Conservation (phyloP, 2,888 invertebrate genomes). For the Masnerella sp. region DNA sequence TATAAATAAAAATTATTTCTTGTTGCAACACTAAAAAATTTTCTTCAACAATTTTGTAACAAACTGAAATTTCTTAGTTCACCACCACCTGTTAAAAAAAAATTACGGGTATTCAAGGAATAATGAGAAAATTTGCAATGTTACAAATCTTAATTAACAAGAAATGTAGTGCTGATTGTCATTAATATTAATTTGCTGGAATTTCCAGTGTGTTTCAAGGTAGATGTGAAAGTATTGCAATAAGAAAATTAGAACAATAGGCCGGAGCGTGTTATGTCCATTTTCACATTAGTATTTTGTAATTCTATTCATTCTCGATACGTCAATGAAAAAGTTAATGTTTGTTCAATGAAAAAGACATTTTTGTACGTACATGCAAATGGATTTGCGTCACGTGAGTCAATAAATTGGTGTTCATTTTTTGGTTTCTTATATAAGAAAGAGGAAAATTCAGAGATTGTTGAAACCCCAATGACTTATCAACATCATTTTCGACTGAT, state of each 20-base stretch:
- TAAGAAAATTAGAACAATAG: slow-evolving; percentile 56
- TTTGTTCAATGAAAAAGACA: slow-evolving; percentile 28
- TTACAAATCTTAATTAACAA: not conserved
- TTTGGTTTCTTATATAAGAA: slow-evolving; percentile 18
- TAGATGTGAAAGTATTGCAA: slow-evolving; percentile 52
- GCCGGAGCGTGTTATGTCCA: slow-evolving; percentile 37
- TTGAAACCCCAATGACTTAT: slow-evolving; percentile 2
- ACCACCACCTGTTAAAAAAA: too few relatives aligned
- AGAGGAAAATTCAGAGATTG: slow-evolving; percentile 16
- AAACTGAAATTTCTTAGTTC: too few relatives aligned
- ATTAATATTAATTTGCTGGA: slow-evolving; percentile 15
- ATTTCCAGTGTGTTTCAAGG: slow-evolving; percentile 41
- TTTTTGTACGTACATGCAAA: slow-evolving; percentile 22
- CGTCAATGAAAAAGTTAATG: slow-evolving; percentile 39
- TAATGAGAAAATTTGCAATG: too few relatives aligned
- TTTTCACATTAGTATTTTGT: slow-evolving; percentile 56
- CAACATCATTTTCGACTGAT: too few relatives aligned
- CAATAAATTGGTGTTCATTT: slow-evolving; percentile 10
- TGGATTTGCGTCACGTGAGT: slow-evolving; percentile 18
- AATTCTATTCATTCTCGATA: slow-evolving; percentile 37
- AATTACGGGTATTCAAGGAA: too few relatives aligned
- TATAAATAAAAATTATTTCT: too few relatives aligned
- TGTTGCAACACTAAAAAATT: too few relatives aligned
- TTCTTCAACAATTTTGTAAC: too few relatives aligned
- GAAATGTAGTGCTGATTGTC: slow-evolving; percentile 2